Evolutionary conservation across 30 jellyfish, hydroid and myxozoan genomes (phyloP), one percentile per base, ranked within the genome.

Genomic region (Cassiopea xamachana): DNA sequence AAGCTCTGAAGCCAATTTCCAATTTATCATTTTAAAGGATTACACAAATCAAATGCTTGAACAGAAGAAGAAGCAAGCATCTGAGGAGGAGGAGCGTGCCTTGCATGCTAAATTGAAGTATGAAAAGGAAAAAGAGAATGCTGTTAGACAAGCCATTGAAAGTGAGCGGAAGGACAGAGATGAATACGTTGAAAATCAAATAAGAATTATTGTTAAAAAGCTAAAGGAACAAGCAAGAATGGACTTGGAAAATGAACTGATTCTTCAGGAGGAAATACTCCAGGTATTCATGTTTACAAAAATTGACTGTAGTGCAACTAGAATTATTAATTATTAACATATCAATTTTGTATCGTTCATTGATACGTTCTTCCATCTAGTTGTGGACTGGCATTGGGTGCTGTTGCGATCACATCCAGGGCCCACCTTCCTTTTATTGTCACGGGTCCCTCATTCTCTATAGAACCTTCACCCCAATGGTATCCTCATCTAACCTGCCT

Each of bases 61-160:
- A 39, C 86, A 47, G 73, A 49, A 77, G 61, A 80, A 75, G 47
- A 45, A 58, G 46, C 70, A 76, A 46, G 77, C 51, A 48, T 13
- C 75, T 1, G 91, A 59, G 15, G 95, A 88, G 85, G 86, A 59
- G 72, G 48, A 59, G 73, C 88, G 90, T 7, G 95, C 95, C 16
- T 64, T 55, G 75, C 67, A 78, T 62, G 90, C 95, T 7, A 48
- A 78, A 27, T 16, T 62, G 12, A 73, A 82, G 9, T 79, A 48
- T 79, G 68, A 78, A 59, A 17, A 68, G 12, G 95, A 88, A 73
- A 88, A 88, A 46, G 77, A 73, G 72, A 62, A 72, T 8, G 95
- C 95, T 46, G 68, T 88, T 74, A 72, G 51, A 16, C 85, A 79
- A 59, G 68, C 90, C 2, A 39, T 78, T 7, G 90, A 78, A 78